Base-by-base conservation (phyloP, 2,113 vertebrate genomes). In the Triplophysa dalaica region DNA sequence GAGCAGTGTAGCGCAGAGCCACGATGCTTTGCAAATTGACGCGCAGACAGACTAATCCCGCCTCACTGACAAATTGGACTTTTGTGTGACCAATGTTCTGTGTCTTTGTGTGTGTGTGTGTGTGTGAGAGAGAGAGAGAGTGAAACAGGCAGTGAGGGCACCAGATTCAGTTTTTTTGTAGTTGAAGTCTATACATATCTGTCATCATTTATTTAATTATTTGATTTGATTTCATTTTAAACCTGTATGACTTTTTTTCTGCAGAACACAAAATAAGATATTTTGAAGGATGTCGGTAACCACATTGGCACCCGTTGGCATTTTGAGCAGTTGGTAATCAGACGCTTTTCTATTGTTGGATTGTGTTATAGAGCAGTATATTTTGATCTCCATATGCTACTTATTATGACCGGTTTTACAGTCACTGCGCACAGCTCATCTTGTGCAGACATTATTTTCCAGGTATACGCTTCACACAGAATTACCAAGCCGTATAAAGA, bases 41-140 rank as follows among this genome's bases (percentile, higher is more conserved):
- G 43, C 33, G 66, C 76, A 78, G 80, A 62, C 56, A 75, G 58
- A 63, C 84, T 89, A 85, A 89, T 88, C 80, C 19, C 2, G 21
- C 85, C 84, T 86, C 78, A 73, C 77, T 77, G 83, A 81, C 86
- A 85, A 86, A 87, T 84, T 69, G 33, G 63, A 60, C 60, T 63
- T 33, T 78, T 72, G 81, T 76, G 58, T 84, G 75, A 75, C 56
- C 68, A 65, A 45, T 77, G 52, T 62, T 24, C 63, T 73, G 43
- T 14, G 48, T 61, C 58, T 73, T 75, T 17, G 22, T 72, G 50
- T 19, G 26, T 48, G 45, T 48, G 45, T 48, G 45, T 48, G 29
- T 29, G 29, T 29, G 29, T 29, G 29, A 50, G 45, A 50, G 61
- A 58, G 29, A 33, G 61, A 6, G 26, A n/a, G 54, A 10, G 12